Evolutionary conservation across 2,113 vertebrate species (phyloP), one percentile per base, ranked within the genome.

Genomic region (Takifugu flavidus): DNA sequence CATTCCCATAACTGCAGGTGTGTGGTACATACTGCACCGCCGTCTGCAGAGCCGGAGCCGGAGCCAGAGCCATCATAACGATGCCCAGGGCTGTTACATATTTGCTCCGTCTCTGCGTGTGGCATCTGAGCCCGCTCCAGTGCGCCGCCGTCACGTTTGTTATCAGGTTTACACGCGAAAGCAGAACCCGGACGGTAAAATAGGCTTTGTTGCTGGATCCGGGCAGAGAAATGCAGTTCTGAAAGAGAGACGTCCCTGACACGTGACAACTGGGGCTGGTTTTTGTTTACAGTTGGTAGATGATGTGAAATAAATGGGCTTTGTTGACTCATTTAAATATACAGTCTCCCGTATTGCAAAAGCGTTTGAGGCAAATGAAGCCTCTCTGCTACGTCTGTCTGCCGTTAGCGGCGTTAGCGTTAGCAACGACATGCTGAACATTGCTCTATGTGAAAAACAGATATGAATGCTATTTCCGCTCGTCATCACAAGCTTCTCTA

Each of bases 121-220:
- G 68, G 64, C n/a, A 60, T 77, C 64, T 34, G 60, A 76, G 63
- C 54, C 45, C 55, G 70, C 71, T 6, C 15, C 70, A 72, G 78
- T 69, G 74, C 65, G 68, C 75, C 76, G 72, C 66, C 79, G 73
- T 65, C 65, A 70, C 65, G 49, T 75, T 67, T 72, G 67, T 80
- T 83, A 77, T 83, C 76, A 26, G 70, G 58, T 80, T 79, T 69
- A 74, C 65, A 74, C 59, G 61, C 72, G 62, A 71, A 43, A 70
- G 73, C 56, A 58, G 27, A 59, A 76, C 77, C 76, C 60, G 39
- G 44, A 59, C 74, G 55, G 65, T 75, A 63, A 46, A 76, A 62
- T 69, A 67, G 72, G 70, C 59, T 77, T 74, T 78, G 72, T 83
- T 70, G 61, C 47, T 55, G 70, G 77, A 74, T 84, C 63, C 49